Base-by-base conservation (phyloP, 2,113 vertebrate species). In the Urocitellus parryii region DNA sequence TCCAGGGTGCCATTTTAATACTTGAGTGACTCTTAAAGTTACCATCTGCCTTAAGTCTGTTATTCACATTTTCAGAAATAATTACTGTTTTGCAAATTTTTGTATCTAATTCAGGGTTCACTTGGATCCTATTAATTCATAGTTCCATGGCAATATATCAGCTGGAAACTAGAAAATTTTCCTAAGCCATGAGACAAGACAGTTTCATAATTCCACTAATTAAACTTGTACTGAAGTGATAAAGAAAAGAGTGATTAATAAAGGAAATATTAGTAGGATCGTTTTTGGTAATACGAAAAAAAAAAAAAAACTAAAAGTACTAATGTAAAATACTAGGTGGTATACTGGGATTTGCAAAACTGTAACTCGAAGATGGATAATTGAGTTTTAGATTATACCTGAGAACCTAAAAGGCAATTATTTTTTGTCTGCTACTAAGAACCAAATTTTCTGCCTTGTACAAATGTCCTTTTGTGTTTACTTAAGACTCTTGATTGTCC, bases 51-150 rank as follows among this genome's bases (percentile, higher is more conserved):
- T 90, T 92, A 48, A 70, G 5, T 94, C 13, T 68, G 9, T 73
- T 93, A 82, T 80, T 89, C 37, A 89, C n/a, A 82, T 90, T 88
- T 81, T 39, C 32, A 29, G 24, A 78, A 81, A 14, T 37, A 65
- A 9, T 70, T 32, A 58, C 20, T 51, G 29, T 95, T 73, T 94
- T 51, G 83, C 67, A 88, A 8, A 90, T 92, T 70, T 68, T 37
- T 73, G 0, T 84, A 67, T 90, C n/a, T 39, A 81, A 48, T 77
- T 88, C 63, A 94, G 53, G 32, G 65, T 83, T 95, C 18, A 79
- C 53, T 87, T 77, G 25, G n/a, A 91, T 37, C 80, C 80, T 92
- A 86, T 56, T 42, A 88, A 78, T 89, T 93, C 91, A 85, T 79
- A 22, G 63, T n/a, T 92, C 67, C 39, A 68, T 86, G 48, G 61